phyloP scores from a whole-genome alignment of 2,888 invertebrate species.

The Epirrhoe tristata region DNA sequence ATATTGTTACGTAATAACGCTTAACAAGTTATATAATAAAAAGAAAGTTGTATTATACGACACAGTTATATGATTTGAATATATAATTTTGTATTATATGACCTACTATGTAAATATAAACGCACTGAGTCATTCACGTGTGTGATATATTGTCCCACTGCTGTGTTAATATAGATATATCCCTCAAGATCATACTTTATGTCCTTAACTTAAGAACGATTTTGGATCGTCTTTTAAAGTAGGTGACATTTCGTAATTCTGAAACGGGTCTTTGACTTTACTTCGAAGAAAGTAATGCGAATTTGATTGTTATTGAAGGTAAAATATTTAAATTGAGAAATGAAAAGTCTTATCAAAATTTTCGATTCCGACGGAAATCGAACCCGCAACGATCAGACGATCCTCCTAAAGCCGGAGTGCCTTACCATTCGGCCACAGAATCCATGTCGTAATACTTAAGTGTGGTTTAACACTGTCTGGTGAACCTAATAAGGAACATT shows the following conservation, averaged over 20 bases:
- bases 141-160: conserved; percentile 13
- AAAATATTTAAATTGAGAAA: neutral
- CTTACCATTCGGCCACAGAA: too few species aligned
- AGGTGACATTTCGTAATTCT: neutral
- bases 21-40: conserved; percentile 20
- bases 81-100: conserved; percentile 16
- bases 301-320: neutral
- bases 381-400: too few species aligned
- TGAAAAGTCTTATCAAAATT: too few species aligned
- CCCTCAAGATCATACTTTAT: conserved; percentile 5
- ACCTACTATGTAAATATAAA: conserved; percentile 4
- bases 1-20: neutral
- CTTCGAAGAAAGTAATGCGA: neutral
- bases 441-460: too few species aligned
- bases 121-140: conserved; percentile 11
- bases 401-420: too few species aligned
- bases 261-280: neutral
- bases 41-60: conserved; percentile 26
- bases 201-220: neutral
- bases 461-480: too few species aligned
- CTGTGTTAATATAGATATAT: neutral
- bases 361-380: too few species aligned
- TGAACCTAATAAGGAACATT: too few species aligned
- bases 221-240: conserved; percentile 3
- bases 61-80: conserved; percentile 29